Evolutionary conservation across 2,113 vertebrate genomes (phyloP), one percentile per base, ranked within the genome.

Genomic region (Epinephelus fuscoguttatus): DNA sequence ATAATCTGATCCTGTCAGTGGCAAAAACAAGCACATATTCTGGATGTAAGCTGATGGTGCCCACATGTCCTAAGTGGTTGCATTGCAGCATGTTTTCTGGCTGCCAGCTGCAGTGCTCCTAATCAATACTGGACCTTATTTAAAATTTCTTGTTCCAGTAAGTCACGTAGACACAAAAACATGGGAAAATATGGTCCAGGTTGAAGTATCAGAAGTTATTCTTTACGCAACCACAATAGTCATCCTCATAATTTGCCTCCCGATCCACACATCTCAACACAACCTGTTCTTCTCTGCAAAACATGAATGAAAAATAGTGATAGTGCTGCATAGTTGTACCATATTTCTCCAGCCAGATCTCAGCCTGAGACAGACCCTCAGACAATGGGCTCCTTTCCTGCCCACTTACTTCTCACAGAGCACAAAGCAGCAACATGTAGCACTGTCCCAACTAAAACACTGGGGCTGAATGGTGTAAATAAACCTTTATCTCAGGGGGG

Each of bases 401-500:
- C 56, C 45, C 19, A 40, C 52, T 57, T 37, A 66, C 61, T 75
- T 87, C 70, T 76, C 37, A 61, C 67, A 45, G 59, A 70, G 27
- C 74, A 68, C 57, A 68, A 68, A 68, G 64, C 67, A 78, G 62
- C 62, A 45, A 15, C 30, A 74, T 57, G 27, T 12, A 45, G 42
- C 55, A 53, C 30, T 18, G 1, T 80, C 70, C 27, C 27, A 33
- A 78, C 59, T 72, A 40, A 69, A 89, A 80, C 71, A 80, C 60
- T 61, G 10, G 70, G 63, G 79, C 78, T 75, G 37, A 85, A 75
- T 52, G 57, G 74, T 56, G 63, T 3, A 75, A 76, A 75, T 84
- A 78, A 77, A 45, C 56, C 85, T 72, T 93, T 94, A 94, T 95
- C 93, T 93, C 42, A 40, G 49, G 85, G 70, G 81, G 82, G 74